Base-by-base conservation (phyloP, 2,113 vertebrate species). In the Austrofundulus limnaeus region DNA sequence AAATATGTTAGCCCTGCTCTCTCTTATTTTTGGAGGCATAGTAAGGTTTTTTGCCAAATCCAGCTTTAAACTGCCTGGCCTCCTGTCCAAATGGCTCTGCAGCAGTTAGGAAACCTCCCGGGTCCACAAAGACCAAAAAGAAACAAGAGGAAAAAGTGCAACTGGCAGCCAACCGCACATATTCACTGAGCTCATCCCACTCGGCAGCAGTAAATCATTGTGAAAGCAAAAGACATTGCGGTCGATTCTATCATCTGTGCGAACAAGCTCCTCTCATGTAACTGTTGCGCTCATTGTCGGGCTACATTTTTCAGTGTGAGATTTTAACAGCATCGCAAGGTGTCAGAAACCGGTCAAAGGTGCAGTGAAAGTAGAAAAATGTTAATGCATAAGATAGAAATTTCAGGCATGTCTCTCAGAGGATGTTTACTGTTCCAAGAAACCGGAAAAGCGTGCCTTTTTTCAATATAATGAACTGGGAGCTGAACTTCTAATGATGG, bases 201-300 rank as follows among this genome's bases (percentile, higher is more conserved):
- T 85, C 90, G 77, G 92, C 90, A 78, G 65, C 92, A 92, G 94
- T 95, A 95, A 96, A 95, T 95, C 94, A 94, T 91, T 88, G 92
- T 88, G 91, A 93, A 90, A 87, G 85, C 91, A 86, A 85, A 92
- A 90, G 90, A 90, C 91, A 39, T 67, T 80, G 88, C 89, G 92
- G 92, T 92, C 88, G 92, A 93, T 92, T 91, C 90, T 87, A 92
- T 88, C 91, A 91, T 92, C 85, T 43, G 82, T 75, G 53, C 47
- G 81, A 87, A 91, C 88, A 84, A 78, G 78, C 86, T 90, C 85
- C 86, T 90, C 83, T 23, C 80, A 72, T 90, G 76, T 85, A 91
- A 71, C 73, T 82, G 87, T 87, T 89, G 72, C 67, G 70, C 85
- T 88, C 83, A 81, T n/a, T 74, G 79, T 78, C 69, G 67, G 63